Evolutionary conservation across 2,797 vertebrate species (phyloP).

Genomic region (Sebastes steindachneri): DNA sequence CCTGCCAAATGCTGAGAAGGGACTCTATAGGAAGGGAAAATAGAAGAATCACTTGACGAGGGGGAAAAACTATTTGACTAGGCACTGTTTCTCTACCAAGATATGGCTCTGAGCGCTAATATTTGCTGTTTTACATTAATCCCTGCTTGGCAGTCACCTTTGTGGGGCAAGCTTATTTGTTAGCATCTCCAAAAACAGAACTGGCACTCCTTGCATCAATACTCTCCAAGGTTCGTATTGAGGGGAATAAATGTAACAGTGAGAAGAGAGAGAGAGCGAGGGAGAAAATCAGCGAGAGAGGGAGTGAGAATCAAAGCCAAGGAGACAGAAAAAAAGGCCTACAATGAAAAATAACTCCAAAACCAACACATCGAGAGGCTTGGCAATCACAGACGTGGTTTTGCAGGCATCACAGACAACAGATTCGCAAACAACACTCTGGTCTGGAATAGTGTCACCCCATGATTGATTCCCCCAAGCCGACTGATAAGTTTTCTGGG

Average conservation of each 20-base stretch:
- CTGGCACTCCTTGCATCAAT: slow-evolving; percentile 60
- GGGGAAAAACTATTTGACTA: slow-evolving; percentile 31
- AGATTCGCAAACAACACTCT: slow-evolving; percentile 77
- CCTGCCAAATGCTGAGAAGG: slow-evolving; percentile 27
- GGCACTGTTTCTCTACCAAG: slow-evolving; percentile 23
- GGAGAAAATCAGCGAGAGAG: background rate
- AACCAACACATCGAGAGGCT: slow-evolving; percentile 73
- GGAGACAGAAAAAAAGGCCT: slow-evolving; percentile 53
- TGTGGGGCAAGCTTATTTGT: slow-evolving; percentile 62
- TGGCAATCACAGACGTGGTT: slow-evolving; percentile 74
- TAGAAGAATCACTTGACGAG: slow-evolving; percentile 40
- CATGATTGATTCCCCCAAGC: slow-evolving; percentile 81
- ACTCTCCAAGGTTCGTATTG: slow-evolving; percentile 56
- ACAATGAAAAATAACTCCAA: slow-evolving; percentile 78
- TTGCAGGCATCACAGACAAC: slow-evolving; percentile 76
- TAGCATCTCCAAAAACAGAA: slow-evolving; percentile 62
- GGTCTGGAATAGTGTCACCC: slow-evolving; percentile 73
- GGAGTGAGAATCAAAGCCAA: slow-evolving; percentile 35
- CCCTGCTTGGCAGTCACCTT: slow-evolving; percentile 60
- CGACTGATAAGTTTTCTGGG: slow-evolving; percentile 79
- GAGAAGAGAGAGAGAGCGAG: background rate
- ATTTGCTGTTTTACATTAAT: slow-evolving; percentile 67
- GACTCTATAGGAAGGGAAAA: slow-evolving; percentile 25
- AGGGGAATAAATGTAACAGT: slow-evolving; percentile 50
- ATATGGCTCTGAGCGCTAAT: slow-evolving; percentile 47